These are phyloP conservation scores for Datnioides undecimradiatus DNA, from an alignment of 2,113 vertebrate genomes.

Conservation along the genomic window DNA sequence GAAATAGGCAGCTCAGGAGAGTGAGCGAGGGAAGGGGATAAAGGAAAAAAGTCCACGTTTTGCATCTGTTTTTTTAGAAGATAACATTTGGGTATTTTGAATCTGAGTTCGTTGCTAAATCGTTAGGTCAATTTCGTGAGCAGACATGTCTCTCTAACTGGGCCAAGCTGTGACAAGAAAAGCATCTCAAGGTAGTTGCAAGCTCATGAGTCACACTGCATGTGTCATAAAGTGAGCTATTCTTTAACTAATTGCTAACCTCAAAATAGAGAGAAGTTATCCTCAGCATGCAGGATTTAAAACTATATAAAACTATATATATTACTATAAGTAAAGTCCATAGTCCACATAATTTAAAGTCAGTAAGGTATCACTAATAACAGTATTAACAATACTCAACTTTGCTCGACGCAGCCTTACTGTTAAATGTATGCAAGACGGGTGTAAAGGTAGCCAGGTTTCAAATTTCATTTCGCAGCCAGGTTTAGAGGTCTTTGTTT, in stretches of 20 bases:
- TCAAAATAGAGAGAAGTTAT: not conserved
- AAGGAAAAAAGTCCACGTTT: conserved; percentile 17
- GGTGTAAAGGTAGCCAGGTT: too few relatives aligned
- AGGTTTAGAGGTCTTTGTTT: too few relatives aligned
- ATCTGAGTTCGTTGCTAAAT: conserved; percentile 23
- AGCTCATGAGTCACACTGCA: conserved; percentile 23
- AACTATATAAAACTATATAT: too few relatives aligned
- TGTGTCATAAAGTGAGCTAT: not conserved
- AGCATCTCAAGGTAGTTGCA: conserved; percentile 13
- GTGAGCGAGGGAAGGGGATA: not conserved
- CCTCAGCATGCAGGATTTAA: not conserved
- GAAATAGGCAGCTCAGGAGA: conserved; percentile 23
- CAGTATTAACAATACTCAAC: too few relatives aligned
- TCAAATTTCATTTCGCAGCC: too few relatives aligned
- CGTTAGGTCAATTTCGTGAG: conserved; percentile 10
- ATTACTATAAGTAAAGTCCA: too few relatives aligned
- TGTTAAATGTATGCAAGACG: too few relatives aligned
- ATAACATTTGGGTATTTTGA: conserved; percentile 12
- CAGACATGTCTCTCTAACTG: not conserved
- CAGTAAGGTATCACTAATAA: not conserved
- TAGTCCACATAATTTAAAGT: not conserved
- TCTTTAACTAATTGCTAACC: not conserved
- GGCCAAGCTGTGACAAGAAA: not conserved
- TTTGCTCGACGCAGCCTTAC: not conserved
- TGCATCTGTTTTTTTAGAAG: conserved; percentile 23